Evolutionary conservation across 2,113 vertebrate genomes (phyloP), one percentile per base, ranked within the genome.

Genomic region (Toxostoma redivivum): DNA sequence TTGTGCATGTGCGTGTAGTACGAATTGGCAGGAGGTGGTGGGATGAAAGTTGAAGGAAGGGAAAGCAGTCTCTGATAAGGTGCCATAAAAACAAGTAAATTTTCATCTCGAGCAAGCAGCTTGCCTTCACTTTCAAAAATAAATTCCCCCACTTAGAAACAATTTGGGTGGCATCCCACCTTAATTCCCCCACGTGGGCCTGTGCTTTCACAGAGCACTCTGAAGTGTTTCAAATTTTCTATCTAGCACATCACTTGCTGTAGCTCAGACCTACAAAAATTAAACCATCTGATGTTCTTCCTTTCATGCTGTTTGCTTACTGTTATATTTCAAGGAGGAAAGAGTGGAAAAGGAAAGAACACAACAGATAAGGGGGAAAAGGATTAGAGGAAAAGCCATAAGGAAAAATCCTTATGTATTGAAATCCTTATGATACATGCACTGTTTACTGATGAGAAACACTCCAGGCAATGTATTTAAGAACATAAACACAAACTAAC

Each of bases 101-200:
- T 92, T 96, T 91, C 48, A 69, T 82, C 69, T 35, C 62, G 9
- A 95, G 79, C 60, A 95, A 86, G 78, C 61, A 86, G 86, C 62
- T 64, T 90, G 93, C 81, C 66, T 96, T 93, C 73, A 53, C 66
- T 83, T 95, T 78, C 56, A 87, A 91, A 92, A 96, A 93, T 82
- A 71, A 53, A 81, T 83, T 38, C 76, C 48, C 82, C 67, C 53
- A 87, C 70, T 78, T 90, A 57, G 37, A 72, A 92, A 69, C 74
- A 86, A 70, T 61, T 73, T 90, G 87, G 56, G 82, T 91, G 71
- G 62, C 71, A 95, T 31, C 40, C 58, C 72, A 90, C 56, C 64
- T 81, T 37, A 71, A 88, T 64, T 90, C 94, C 82, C 53, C 45
- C 44, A 51, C 15, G 65, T 13, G 12, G 53, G 35, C 66, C 60